phyloP scores from a whole-genome alignment of 2,888 invertebrate genomes.

The Phorcus lineatus region DNA sequence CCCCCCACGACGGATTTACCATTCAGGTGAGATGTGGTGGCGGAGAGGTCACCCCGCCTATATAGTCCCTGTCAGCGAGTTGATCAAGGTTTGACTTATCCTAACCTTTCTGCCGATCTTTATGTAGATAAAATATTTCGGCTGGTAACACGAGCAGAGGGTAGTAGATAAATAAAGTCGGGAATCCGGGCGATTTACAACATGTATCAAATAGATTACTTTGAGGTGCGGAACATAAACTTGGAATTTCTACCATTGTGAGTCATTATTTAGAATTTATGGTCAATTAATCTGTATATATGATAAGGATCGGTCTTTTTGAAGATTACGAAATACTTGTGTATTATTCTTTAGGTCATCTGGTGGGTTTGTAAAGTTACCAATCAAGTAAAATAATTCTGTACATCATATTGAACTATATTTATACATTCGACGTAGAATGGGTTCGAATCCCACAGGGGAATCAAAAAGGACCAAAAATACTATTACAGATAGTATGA shows the following conservation, averaged over 20 bases:
- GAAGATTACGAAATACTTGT: too few relatives aligned
- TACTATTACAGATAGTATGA: too few relatives aligned
- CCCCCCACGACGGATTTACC: conserved; percentile 14
- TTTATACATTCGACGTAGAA: too few relatives aligned
- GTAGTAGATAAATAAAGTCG: not conserved
- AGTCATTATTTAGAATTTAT: not conserved
- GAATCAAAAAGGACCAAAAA: too few relatives aligned
- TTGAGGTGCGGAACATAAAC: not conserved
- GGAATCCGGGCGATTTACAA: not conserved
- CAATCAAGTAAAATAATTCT: too few relatives aligned
- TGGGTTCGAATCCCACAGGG: too few relatives aligned
- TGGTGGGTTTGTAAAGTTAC: too few relatives aligned
- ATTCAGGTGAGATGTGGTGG: not conserved
- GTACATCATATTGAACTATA: too few relatives aligned
- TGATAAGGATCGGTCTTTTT: too few relatives aligned
- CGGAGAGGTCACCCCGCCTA: not conserved
- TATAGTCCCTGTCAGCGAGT: not conserved
- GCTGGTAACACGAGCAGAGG: not conserved
- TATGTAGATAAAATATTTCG: conserved; percentile 1
- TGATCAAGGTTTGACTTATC: not conserved
- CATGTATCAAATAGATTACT: not conserved
- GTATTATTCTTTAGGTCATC: too few relatives aligned
- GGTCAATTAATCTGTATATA: too few relatives aligned
- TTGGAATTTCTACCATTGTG: not conserved
- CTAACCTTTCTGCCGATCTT: not conserved